Evolutionary conservation across 1,140 invertebrate species (phyloP), one percentile per base, ranked within the genome.

Genomic region (Cydia splendana): DNA sequence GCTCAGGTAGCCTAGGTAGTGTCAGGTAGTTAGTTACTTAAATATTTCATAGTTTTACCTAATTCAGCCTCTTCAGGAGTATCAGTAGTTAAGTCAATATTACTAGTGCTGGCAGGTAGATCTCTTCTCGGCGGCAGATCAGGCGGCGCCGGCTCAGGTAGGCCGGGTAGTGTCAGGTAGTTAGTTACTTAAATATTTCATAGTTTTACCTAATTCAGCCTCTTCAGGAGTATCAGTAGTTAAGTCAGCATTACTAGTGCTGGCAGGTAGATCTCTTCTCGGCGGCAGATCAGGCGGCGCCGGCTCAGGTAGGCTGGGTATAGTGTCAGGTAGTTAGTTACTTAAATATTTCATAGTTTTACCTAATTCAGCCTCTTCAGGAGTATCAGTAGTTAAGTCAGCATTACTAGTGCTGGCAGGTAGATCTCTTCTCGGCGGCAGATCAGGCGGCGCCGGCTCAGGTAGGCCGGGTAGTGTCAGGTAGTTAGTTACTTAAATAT

Each of bases 371-470:
- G 82, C 88, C 24, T 92, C 91, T 73, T 92, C 91, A 2, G 88
- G 89, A 18, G 87, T 89, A 51, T 92, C 91, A n/a, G 85, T 87
- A 18, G 87, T 81, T 75, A 92, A 79, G 69, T 93, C 91, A 10
- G 81, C 84, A 85, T 93, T 91, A 79, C 91, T 93, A 51, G 84
- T 94, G 93, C 88, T 93, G 80, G 84, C 77, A 75, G 88, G 87
- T 81, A 92, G 85, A 88, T 93, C 88, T 74, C 91, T 76, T 13
- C 92, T 80, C 13, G 90, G 94, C 6, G 92, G 92, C 79, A 93
- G 87, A 75, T 93, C 92, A 0, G 92, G 92, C 0, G 91, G 90
- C 1, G 89, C 85, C 5, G 94, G 94, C 80, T 94, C 93, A 51
- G 91, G 85, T 18, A 94, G 85, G 3, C 90, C 90, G 0, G 89